Conservation (phyloP, 2,888 invertebrate species). For the Eubasilissa splendida region DNA sequence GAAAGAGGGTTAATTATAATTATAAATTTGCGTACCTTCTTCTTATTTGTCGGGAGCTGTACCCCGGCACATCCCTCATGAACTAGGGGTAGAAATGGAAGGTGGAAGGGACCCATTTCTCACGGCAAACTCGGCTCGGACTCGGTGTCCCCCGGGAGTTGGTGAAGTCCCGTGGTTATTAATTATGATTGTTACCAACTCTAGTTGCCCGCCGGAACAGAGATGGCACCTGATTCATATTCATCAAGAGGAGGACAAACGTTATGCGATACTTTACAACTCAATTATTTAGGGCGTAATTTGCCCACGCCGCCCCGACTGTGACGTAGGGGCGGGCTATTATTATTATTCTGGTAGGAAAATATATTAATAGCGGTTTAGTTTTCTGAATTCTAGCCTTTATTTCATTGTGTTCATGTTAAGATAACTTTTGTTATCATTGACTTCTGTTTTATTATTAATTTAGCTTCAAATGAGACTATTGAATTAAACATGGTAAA, state of each 20-base stretch:
- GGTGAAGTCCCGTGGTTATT: conserved; percentile 23
- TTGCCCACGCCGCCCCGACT: background rate
- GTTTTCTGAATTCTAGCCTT: too few species aligned
- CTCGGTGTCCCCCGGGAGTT: conserved; percentile 10
- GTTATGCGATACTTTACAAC: conserved; percentile 27
- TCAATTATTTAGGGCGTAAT: conserved; percentile 21
- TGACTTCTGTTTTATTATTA: too few species aligned
- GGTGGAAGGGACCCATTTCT: conserved; percentile 22
- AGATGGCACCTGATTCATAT: conserved; percentile 38
- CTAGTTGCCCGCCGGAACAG: conserved; percentile 15
- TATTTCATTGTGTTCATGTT: too few species aligned
- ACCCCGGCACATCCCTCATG: too few species aligned
- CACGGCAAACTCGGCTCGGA: conserved; percentile 29
- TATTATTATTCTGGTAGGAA: too few species aligned
- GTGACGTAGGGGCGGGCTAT: background rate
- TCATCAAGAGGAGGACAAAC: conserved; percentile 18
- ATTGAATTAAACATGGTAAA: too few species aligned
- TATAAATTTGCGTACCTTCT: too few species aligned
- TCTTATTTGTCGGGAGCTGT: too few species aligned
- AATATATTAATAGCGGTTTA: too few species aligned
- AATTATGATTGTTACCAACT: conserved; percentile 33
- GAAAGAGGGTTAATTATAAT: too few species aligned
- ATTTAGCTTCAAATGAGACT: too few species aligned
- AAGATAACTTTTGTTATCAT: too few species aligned
- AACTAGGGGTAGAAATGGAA: background rate